These are phyloP conservation scores for Pseudococcus longispinus DNA, from an alignment of 2,888 invertebrate genomes.

Conservation along the genomic window DNA sequence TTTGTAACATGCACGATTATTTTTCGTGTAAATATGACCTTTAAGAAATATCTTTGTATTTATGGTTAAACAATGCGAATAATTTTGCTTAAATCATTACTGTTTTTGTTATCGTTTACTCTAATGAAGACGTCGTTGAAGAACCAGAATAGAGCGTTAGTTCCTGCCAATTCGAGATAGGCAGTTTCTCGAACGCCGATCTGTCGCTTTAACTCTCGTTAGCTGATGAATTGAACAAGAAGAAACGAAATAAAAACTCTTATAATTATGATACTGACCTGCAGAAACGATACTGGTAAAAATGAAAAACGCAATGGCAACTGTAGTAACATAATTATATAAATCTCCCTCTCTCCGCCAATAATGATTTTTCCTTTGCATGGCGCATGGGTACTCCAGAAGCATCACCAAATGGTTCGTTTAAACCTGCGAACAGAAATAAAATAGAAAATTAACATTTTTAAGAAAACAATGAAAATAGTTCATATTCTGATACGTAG, in stretches of 20 bases:
- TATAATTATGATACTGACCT: background rate
- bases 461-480: background rate
- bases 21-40: slow-evolving; percentile 1
- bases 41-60: background rate
- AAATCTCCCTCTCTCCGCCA: slow-evolving; percentile 14
- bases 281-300: slow-evolving; percentile 5
- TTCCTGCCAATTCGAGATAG: background rate
- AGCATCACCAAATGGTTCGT: slow-evolving; percentile 46
- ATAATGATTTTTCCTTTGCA: slow-evolving; percentile 40
- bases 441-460: background rate
- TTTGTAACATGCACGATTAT: background rate
- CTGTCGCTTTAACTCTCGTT: too few relatives aligned
- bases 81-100: background rate
- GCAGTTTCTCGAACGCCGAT: background rate
- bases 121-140: background rate
- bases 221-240: too few relatives aligned
- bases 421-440: slow-evolving; percentile 15
- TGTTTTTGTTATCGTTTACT: background rate
- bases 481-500: background rate
- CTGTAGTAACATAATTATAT: background rate
- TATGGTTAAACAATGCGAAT: background rate
- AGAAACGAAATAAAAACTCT: background rate
- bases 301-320: slow-evolving; percentile 35
- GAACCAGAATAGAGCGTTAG: background rate
- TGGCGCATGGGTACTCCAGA: slow-evolving; percentile 52